A percentile compares a stretch with the other conserved stretches of the same genome.
Evolutionary conservation across 2,888 invertebrate genomes (phyloP).

Genomic region (Arrhopalites spinosus): DNA sequence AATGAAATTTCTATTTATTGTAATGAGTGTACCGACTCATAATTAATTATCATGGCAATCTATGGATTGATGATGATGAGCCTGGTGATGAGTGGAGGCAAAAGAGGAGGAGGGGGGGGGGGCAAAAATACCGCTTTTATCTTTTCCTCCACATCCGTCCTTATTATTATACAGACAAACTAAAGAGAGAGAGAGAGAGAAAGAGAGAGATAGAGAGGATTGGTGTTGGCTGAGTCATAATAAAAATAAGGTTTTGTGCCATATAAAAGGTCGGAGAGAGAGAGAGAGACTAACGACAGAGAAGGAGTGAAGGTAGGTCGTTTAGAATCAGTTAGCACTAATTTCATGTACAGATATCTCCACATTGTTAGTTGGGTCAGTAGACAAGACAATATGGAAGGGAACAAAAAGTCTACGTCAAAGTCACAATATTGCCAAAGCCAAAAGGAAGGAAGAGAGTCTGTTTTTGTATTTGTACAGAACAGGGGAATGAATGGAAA

Average conservation of each 20-base stretch:
- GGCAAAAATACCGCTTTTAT: neutral
- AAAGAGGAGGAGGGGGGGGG: neutral
- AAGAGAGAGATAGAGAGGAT: neutral
- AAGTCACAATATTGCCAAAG: too few species aligned
- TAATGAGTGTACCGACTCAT: neutral
- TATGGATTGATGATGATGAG: conserved; percentile 19
- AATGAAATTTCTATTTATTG: neutral
- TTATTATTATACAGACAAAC: neutral
- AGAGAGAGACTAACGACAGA: neutral
- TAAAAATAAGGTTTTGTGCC: neutral
- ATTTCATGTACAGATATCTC: neutral
- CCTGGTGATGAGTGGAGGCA: neutral
- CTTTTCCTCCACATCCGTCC: neutral
- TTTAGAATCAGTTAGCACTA: conserved; percentile 13
- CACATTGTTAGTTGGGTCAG: neutral
- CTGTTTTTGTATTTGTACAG: too few species aligned
- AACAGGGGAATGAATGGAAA: neutral
- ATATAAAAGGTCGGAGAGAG: neutral
- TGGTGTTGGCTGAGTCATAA: neutral
- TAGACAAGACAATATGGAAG: too few species aligned
- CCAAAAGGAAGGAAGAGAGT: too few species aligned
- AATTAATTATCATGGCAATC: conserved; percentile 28
- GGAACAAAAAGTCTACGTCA: too few species aligned
- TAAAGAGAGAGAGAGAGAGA: too few species aligned
- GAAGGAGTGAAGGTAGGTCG: neutral